Evolutionary conservation across 2,113 vertebrate species (phyloP).

Genomic region (Brachyistius frenatus): DNA sequence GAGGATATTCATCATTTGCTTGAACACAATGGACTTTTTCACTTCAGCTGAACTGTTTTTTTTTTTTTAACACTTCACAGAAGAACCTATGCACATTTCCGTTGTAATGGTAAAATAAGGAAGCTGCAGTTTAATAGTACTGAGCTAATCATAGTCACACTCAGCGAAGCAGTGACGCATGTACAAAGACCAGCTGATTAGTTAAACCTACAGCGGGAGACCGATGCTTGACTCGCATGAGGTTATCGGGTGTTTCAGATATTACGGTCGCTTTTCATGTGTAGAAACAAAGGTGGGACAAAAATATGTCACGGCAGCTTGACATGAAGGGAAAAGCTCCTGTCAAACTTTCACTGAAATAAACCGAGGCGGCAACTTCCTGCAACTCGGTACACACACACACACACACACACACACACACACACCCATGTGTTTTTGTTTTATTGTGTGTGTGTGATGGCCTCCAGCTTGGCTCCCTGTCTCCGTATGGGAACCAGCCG

Average conservation of each 20-base stretch:
- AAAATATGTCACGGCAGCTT: background rate
- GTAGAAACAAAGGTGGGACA: background rate
- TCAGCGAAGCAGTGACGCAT: too few relatives aligned
- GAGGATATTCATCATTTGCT: too few relatives aligned
- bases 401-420: conserved; percentile 1
- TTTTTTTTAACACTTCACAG: too few relatives aligned
- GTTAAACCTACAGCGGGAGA: too few relatives aligned
- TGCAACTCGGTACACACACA: conserved; percentile 6
- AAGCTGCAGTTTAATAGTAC: too few relatives aligned
- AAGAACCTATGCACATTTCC: too few relatives aligned
- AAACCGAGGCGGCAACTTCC: conserved; percentile 21
- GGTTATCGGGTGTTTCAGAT: background rate
- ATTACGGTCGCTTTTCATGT: background rate
- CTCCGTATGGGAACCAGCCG: conserved; percentile 80
- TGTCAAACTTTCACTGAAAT: conserved; percentile 7
- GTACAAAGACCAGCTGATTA: too few relatives aligned
- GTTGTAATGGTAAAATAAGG: too few relatives aligned
- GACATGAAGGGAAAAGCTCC: background rate
- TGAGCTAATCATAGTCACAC: too few relatives aligned
- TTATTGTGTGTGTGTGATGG: conserved; percentile 63
- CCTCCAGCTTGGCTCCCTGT: conserved; percentile 52
- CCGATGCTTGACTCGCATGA: too few relatives aligned
- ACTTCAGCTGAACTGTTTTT: too few relatives aligned
- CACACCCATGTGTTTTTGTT: conserved; percentile 87
- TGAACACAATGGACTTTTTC: too few relatives aligned